Base-by-base conservation (phyloP, 2,888 invertebrate species). In the Lepeophtheirus nordmannii region DNA sequence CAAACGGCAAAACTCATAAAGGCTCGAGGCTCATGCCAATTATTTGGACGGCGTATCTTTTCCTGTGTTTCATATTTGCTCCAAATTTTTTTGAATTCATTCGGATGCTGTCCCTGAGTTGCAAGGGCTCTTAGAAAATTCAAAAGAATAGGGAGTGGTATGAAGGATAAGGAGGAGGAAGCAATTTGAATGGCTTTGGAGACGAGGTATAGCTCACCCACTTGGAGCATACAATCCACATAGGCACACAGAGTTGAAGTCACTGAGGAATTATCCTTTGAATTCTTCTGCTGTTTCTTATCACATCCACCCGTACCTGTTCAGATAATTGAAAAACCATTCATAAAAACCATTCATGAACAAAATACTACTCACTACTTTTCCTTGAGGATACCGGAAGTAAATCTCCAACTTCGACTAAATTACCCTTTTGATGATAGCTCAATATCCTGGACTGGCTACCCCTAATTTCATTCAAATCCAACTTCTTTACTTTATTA, bases 81-180 rank as follows among this genome's bases (percentile, higher is more conserved):
- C 53, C 53, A 46, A 46, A 46, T 46, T 46, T 46, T 46, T 17
- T 5, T 46, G 53, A 46, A 46, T 17, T 46, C 53, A 17, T 46
- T 46, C 3, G 53, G 53, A 17, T 46, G 53, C 17, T 46, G 53
- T 17, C 53, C 53, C 53, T 46, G 53, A 14, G 53, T 17, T 3
- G 53, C 53, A 14, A 46, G 53, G 53, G 53, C 53, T 46, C 53
- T 46, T 46, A 46, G 53, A 8, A 46, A 46, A 17, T 46, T 46
- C 17, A 46, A 46, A 8, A 46, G 53, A 46, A 46, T 8, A 14
- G 17, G 14, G 17, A 46, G 53, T 14, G 53, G 53, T 17, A 46
- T n/a, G 14, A 17, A n/a, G 53, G n/a, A n/a, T 17, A 46, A 17
- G 53, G 53, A 46, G 8, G 8, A 46, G 53, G 53, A 46, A 46